Conservation (phyloP, 2,797 vertebrate genomes). For the Pseudochromis fuscus region DNA sequence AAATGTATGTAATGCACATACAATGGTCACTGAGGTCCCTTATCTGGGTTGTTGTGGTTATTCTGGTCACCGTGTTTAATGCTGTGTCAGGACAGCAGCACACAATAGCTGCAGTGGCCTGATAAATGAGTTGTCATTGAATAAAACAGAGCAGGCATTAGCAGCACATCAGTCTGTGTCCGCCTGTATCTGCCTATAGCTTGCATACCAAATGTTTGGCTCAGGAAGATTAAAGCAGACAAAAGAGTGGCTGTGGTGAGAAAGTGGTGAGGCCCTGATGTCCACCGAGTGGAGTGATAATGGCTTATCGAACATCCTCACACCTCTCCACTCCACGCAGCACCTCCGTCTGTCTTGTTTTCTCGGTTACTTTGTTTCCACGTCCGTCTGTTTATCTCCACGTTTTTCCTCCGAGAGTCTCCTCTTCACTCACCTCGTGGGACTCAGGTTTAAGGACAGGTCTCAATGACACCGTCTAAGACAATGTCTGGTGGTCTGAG, state of each 20-base stretch:
- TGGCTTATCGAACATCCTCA: conserved; percentile 76
- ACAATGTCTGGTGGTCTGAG: conserved; percentile 14
- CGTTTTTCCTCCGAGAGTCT: conserved; percentile 10
- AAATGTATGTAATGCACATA: conserved; percentile 13
- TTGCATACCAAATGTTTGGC: conserved; percentile 58
- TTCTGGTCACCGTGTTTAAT: conserved; percentile 55
- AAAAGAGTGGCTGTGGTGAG: conserved; percentile 38
- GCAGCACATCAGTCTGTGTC: conserved; percentile 67
- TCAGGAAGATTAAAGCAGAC: conserved; percentile 57
- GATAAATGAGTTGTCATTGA: conserved; percentile 62
- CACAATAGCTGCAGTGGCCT: conserved; percentile 50
- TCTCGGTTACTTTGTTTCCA: conserved; percentile 22
- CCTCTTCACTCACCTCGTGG: conserved; percentile 15
- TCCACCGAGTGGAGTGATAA: conserved; percentile 66
- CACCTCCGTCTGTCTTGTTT: conserved; percentile 38
- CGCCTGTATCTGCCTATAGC: conserved; percentile 44
- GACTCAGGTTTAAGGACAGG: conserved; percentile 34
- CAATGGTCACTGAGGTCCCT: conserved; percentile 18
- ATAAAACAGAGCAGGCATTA: conserved; percentile 51
- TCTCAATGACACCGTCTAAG: conserved; percentile 1
- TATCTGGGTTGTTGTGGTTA: conserved; percentile 47
- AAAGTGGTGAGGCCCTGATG: conserved; percentile 43
- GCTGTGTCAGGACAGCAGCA: conserved; percentile 13
- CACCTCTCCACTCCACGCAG: conserved; percentile 51
- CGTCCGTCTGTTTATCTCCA: conserved; percentile 43